Conservation (phyloP, 2,888 invertebrate species). For the Protophormia terraenovae region DNA sequence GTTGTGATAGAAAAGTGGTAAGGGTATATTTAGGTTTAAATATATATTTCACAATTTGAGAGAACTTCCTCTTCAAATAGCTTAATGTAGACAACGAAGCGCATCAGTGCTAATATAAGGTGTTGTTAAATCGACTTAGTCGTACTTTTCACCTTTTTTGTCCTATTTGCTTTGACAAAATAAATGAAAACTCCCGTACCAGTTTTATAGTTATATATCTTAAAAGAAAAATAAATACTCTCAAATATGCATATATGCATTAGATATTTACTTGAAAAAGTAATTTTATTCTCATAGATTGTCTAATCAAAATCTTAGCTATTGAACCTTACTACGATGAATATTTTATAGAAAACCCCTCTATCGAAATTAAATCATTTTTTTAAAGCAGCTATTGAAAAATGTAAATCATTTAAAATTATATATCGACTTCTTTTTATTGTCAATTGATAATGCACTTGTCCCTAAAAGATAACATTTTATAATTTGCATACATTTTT, state of each 20-base stretch:
- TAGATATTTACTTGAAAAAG: neutral
- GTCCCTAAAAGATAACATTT: neutral
- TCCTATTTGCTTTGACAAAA: too few species aligned
- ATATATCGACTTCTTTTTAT: neutral
- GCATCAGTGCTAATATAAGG: too few species aligned
- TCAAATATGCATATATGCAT: neutral
- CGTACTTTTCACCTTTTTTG: too few species aligned
- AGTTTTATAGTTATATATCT: neutral
- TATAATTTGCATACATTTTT: conserved; percentile 18
- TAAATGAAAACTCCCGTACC: too few species aligned
- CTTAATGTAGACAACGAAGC: too few species aligned
- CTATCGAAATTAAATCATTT: neutral
- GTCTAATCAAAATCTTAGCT: neutral
- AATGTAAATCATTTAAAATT: neutral
- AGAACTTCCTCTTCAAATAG: too few species aligned
- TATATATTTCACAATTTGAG: too few species aligned
- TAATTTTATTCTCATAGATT: neutral
- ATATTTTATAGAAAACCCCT: neutral
- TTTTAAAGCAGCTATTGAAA: neutral
- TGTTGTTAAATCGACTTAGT: too few species aligned
- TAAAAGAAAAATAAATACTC: neutral
- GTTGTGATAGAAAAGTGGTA: too few species aligned
- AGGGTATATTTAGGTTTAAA: too few species aligned
- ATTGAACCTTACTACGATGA: neutral
- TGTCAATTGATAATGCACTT: neutral